Conservation (phyloP, 2,888 invertebrate genomes). For the Phasia obesa region DNA sequence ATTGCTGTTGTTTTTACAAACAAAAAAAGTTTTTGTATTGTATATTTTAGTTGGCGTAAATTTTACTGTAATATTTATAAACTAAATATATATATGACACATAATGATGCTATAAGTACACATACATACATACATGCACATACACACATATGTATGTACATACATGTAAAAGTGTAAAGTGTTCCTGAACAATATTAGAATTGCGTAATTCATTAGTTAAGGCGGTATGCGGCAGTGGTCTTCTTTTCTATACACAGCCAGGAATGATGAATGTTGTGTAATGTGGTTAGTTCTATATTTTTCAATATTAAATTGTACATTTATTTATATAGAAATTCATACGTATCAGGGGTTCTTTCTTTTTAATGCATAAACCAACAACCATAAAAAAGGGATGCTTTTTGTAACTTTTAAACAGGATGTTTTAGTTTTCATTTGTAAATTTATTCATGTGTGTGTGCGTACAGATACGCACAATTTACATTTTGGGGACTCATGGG, state of each 20-base stretch:
- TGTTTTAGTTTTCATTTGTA: conserved; percentile 58
- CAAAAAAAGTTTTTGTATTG: conserved; percentile 7
- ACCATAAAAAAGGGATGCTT: conserved; percentile 63
- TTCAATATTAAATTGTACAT: conserved; percentile 31
- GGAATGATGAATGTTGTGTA: conserved; percentile 81
- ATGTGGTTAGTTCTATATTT: conserved; percentile 67
- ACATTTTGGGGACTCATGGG: conserved; percentile 34
- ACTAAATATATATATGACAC: conserved; percentile 7
- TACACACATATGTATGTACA: conserved; percentile 17
- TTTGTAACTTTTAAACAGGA: conserved; percentile 59
- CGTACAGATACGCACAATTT: conserved; percentile 47
- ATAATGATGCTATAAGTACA: neutral
- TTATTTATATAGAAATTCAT: conserved; percentile 9
- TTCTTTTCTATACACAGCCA: conserved; percentile 40
- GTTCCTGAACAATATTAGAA: conserved; percentile 79
- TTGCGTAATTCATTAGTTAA: conserved; percentile 81
- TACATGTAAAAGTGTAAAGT: conserved; percentile 54
- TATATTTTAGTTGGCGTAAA: conserved; percentile 59
- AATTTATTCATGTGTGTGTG: conserved; percentile 6
- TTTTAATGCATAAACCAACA: conserved; percentile 10
- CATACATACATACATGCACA: neutral
- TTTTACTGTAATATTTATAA: conserved; percentile 51
- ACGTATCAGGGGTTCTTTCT: neutral
- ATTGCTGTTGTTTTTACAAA: conserved; percentile 22
- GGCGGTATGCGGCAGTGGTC: conserved; percentile 61